These are phyloP conservation scores for Punctoribates punctum DNA, from an alignment of 2,888 invertebrate species.

Conservation along the genomic window DNA sequence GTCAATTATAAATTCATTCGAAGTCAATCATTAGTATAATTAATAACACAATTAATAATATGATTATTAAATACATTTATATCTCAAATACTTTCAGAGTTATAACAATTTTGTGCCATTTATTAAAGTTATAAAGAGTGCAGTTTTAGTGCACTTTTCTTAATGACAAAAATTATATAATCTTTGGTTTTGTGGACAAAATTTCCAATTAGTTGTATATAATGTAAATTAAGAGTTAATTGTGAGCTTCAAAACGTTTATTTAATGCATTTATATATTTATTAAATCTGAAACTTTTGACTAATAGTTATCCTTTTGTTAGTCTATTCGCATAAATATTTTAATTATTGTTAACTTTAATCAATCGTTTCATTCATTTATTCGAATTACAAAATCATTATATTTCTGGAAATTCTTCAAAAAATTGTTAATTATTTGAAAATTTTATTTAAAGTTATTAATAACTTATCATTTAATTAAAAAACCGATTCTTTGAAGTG, in stretches of 20 bases:
- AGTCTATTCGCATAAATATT: neutral
- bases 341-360: neutral
- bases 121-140: neutral
- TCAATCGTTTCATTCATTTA: neutral
- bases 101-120: constrained; percentile 14
- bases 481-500: no score
- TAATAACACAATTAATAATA: neutral
- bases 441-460: no score
- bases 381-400: neutral
- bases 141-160: constrained; percentile 26
- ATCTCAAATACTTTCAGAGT: constrained; percentile 8
- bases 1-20: neutral
- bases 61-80: neutral
- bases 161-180: neutral
- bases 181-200: neutral
- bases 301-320: no score
- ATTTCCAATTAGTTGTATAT: constrained; percentile 17
- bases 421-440: no score
- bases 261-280: constrained; percentile 1
- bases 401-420: no score
- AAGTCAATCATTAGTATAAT: neutral
- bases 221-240: constrained; percentile 17
- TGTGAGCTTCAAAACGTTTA: neutral
- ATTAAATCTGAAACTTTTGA: neutral
- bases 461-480: no score